Base-by-base conservation (phyloP, 23 tunicate species). In the Diplosoma virens region DNA sequence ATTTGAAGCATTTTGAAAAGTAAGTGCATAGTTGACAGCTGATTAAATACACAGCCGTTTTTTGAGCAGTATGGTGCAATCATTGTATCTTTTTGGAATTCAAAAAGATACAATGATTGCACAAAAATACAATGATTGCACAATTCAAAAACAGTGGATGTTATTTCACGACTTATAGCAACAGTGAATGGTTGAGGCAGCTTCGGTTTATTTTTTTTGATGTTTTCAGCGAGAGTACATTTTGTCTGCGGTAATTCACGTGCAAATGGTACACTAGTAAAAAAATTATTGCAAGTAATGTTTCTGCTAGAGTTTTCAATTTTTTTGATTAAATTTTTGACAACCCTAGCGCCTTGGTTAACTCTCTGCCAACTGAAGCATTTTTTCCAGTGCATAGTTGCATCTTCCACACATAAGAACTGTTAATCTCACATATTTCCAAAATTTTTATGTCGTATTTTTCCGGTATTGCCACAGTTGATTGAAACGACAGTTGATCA, bases 381-480 rank as follows among this genome's bases (percentile, higher is more conserved):
- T 72, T 72, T 72, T 72, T 72, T 72, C 47, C 78, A 25, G 36
- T 47, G 34, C 3, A 72, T 16, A 72, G 61, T 72, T 28, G 78
- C 78, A 48, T 72, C 36, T 72, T 72, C 61, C 78, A 72, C 18
- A 61, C 78, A 72, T 21, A 72, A 47, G 59, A 72, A 21, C 61
- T 47, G 61, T 72, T 48, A 37, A 61, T 37, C 18, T 72, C 78
- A 26, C 78, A 72, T 25, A 72, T 72, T 48, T 60, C 61, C 78
- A 61, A 72, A 72, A 72, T 72, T 47, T 72, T 72, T 47, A 72
- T 72, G 14, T 61, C 78, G 30, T 72, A 72, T 33, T 72, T 72
- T 47, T 18, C 78, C 6, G 47, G 78, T 47, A 47, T 72, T 27
- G 61, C 47, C 4, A 35, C 61, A 47, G 48, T 72, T n/a, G 47